These are phyloP conservation scores for Phengaris alcon DNA, from an alignment of 2,888 invertebrate genomes.

Conservation along the genomic window DNA sequence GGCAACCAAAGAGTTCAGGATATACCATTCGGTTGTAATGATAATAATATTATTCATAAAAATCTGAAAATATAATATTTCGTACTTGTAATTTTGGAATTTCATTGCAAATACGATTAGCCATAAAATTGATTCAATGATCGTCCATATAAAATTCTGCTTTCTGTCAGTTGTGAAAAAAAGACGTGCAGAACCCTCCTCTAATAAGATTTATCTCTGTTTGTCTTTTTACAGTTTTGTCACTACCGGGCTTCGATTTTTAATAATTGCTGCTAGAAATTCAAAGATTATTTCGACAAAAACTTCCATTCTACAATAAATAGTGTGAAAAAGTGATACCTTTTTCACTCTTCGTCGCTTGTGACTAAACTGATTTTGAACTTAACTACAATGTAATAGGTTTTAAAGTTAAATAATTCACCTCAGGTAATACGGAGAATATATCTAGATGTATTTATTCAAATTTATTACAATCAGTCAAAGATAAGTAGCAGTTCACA, in stretches of 20 bases:
- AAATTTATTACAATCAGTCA: constrained; percentile 61
- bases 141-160: no score
- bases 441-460: constrained; percentile 61
- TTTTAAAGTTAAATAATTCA: neutral
- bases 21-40: no score
- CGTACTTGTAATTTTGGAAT: no score
- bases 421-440: constrained; percentile 41
- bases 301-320: neutral
- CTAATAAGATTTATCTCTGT: neutral
- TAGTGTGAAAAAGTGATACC: neutral
- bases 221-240: neutral
- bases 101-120: no score
- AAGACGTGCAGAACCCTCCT: neutral
- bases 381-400: neutral
- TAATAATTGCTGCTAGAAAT: neutral
- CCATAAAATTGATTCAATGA: no score
- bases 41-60: no score
- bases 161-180: neutral
- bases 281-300: neutral
- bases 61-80: no score
- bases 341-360: neutral
- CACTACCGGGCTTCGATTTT: neutral
- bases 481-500: constrained; percentile 54
- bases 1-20: no score
- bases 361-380: neutral